A percentile compares a stretch with the other conserved stretches of the same genome.
Evolutionary conservation across 2,113 vertebrate genomes (phyloP).

Genomic region (Amblyornis subalaris): DNA sequence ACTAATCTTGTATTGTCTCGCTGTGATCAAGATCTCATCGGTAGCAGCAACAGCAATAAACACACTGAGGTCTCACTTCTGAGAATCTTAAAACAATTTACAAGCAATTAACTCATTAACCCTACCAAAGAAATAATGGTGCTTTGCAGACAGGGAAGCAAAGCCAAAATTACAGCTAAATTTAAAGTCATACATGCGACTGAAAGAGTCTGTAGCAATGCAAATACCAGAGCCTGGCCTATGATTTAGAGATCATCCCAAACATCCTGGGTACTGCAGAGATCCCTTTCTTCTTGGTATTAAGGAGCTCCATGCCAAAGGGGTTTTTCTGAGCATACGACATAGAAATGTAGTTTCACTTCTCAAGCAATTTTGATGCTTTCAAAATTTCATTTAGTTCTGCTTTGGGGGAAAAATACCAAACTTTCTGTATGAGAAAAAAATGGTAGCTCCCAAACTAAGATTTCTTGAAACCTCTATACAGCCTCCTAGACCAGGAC

Average conservation of each 20-base stretch:
- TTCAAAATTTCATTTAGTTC: not conserved
- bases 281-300: not conserved
- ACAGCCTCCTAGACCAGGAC: not conserved
- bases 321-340: not conserved
- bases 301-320: not conserved
- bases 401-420: fast-evolving
- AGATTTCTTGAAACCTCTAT: not conserved
- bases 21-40: not conserved
- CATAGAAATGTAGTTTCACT: not conserved
- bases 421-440: not conserved
- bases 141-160: not conserved
- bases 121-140: not conserved
- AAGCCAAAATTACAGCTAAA: not conserved
- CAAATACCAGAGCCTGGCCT: not conserved
- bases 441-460: not conserved
- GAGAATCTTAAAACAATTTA: not conserved
- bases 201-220: not conserved
- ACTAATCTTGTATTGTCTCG: not conserved
- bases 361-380: not conserved
- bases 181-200: not conserved
- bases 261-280: not conserved
- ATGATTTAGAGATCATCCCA: not conserved
- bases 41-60: not conserved
- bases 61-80: not conserved
- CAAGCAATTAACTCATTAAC: not conserved